phyloP scores from a whole-genome alignment of 2,888 invertebrate genomes.

The Scelioninae gen. 1 region DNA sequence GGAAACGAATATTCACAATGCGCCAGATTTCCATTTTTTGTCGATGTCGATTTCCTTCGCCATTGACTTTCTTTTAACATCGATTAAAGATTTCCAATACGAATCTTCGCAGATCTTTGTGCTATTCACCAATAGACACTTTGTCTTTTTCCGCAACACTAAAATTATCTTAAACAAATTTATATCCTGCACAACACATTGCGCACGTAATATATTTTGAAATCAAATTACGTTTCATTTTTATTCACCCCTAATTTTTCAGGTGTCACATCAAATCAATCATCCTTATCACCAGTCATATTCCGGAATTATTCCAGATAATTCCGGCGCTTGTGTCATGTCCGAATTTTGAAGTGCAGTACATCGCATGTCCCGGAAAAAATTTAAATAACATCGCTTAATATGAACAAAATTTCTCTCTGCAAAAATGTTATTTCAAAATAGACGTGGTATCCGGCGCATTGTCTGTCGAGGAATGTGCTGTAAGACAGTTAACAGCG shows the following conservation, averaged over 20 bases:
- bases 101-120: neutral
- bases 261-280: neutral
- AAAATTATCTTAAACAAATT: neutral
- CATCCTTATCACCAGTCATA: neutral
- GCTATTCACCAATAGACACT: neutral
- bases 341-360: conserved; percentile 8
- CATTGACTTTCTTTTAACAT: conserved; percentile 42
- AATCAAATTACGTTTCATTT: neutral
- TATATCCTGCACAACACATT: neutral
- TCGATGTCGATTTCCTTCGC: conserved; percentile 52
- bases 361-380: conserved; percentile 27
- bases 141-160: neutral
- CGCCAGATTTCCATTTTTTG: conserved; percentile 59
- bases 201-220: too few species aligned
- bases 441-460: conserved; percentile 19
- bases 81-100: conserved; percentile 42
- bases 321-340: neutral
- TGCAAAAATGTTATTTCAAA: conserved; percentile 30
- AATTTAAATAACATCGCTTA: conserved; percentile 35
- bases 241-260: too few species aligned
- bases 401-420: conserved; percentile 22
- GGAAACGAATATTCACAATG: conserved; percentile 64
- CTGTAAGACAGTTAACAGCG: conserved; percentile 14
- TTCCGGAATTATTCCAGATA: neutral
- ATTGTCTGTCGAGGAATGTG: neutral